phyloP scores from a whole-genome alignment of 30 jellyfish, hydroid and myxozoan genomes.

The Aurelia aurita complex sp. Pacific region DNA sequence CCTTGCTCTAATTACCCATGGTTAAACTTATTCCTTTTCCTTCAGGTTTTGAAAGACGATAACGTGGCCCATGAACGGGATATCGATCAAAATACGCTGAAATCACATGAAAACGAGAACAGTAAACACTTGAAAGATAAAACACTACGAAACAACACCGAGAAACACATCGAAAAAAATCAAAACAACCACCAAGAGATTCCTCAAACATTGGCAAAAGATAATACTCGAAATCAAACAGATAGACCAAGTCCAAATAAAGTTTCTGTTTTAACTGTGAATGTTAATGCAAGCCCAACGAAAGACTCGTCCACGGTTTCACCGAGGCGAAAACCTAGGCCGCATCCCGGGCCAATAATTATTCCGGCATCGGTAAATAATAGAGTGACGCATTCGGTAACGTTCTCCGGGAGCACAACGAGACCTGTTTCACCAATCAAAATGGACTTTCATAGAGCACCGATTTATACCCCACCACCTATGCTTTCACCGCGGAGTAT shows the following conservation, averaged over 20 bases:
- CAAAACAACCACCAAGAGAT: background rate
- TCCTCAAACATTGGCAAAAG: background rate
- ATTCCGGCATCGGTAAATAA: conserved; percentile 95
- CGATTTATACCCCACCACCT: conserved; percentile 98
- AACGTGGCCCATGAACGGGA: conserved; percentile 15
- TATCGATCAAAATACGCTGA: background rate
- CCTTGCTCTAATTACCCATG: too few species aligned
- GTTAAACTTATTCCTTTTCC: background rate
- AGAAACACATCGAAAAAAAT: background rate
- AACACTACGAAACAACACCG: background rate
- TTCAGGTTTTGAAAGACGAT: conserved; percentile 42
- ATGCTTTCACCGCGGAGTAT: conserved; percentile 97
- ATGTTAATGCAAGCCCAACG: conserved; percentile 19
- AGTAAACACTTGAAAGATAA: background rate
- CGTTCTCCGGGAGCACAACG: conserved; percentile 66
- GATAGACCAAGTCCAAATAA: conserved; percentile 25
- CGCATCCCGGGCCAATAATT: conserved; percentile 96
- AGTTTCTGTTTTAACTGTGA: conserved; percentile 25
- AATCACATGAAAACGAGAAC: background rate
- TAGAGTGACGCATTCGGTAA: conserved; percentile 73
- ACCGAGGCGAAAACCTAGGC: conserved; percentile 81
- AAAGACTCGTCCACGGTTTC: conserved; percentile 63
- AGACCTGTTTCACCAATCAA: conserved; percentile 65
- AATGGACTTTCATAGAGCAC: conserved; percentile 56
- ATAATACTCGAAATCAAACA: background rate